Percentiles rank a stretch among this genome's conserved stretches.
phyloP scores from a whole-genome alignment of 2,113 vertebrate species.

The Phrynosoma blainvillii region DNA sequence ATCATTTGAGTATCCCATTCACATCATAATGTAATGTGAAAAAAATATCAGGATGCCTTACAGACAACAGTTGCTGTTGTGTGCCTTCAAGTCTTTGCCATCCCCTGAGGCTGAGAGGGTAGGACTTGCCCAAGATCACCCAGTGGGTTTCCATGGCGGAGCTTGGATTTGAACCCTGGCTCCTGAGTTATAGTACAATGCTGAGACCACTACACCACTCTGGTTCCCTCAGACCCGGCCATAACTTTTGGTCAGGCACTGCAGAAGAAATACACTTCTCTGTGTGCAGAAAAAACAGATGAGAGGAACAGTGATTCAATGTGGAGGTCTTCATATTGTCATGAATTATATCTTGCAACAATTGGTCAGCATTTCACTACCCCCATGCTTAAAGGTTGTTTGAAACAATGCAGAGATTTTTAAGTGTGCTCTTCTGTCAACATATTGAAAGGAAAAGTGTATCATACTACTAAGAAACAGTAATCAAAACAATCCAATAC shows the following conservation, averaged over 20 bases:
- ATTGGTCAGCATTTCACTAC: neutral
- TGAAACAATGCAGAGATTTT: neutral
- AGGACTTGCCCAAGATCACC: no score
- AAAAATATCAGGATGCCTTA: no score
- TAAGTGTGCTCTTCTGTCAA: neutral
- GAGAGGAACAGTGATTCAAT: neutral
- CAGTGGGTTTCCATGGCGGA: no score
- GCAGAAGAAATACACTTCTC: neutral
- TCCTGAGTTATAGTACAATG: no score
- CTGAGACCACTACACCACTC: no score
- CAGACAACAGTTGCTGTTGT: no score
- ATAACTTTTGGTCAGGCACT: neutral
- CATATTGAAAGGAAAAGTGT: neutral
- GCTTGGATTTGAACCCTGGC: no score
- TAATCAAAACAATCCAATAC: neutral
- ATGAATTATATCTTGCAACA: neutral
- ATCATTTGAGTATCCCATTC: no score
- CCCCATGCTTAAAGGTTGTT: neutral
- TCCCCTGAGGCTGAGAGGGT: no score
- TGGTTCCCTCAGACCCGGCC: no score
- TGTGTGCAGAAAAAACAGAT: neutral
- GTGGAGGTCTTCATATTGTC: neutral
- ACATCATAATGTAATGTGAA: no score
- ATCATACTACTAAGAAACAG: neutral
- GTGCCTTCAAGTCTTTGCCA: no score